Base-by-base conservation (phyloP, 2,888 invertebrate genomes). In the Xestobium rufovillosum region DNA sequence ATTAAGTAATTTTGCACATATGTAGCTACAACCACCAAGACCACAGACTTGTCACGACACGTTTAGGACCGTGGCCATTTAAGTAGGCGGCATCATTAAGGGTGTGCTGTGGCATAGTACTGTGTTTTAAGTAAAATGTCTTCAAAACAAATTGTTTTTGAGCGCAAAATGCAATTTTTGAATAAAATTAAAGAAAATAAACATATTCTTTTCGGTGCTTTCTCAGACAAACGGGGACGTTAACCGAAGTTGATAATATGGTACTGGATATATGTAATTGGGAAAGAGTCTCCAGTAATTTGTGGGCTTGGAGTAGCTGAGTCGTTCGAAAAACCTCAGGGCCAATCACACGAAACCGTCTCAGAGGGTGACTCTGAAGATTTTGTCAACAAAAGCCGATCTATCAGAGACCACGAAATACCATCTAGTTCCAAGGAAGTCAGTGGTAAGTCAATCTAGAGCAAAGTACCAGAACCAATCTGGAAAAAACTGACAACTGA, bases 101-200 rank as follows among this genome's bases (percentile, higher is more conserved):
- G 13, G 10, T n/a, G 34, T 13, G 23, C n/a, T 9, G 32, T 32
- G 23, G 11, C n/a, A 32, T 32, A 19, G 23, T 32, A 32, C 17
- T 32, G 10, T 14, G 14, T 19, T 11, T 10, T 19, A 10, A 19
- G 32, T 14, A 33, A 28, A 34, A 13, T 35, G 33, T 36, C 35
- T 4, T 14, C 34, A 36, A 36, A 16, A 16, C 17, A 38, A 35
- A 32, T 37, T 17, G 25, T 37, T 10, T 39, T 41, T 28, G 39
- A 31, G 17, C 29, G 36, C 26, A 35, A 40, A 29, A 42, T 42
- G 38, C 34, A 42, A 33, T 42, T 35, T 23, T 35, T 39, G 31
- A 30, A 14, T 11, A 39, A 42, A 35, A 31, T 38, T 39, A 33
- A 29, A 34, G 39, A 42, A 31, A 39, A 42, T 39, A 35, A 42